Base-by-base conservation (phyloP, 2,888 invertebrate species). In the Platynereis dumerilii region DNA sequence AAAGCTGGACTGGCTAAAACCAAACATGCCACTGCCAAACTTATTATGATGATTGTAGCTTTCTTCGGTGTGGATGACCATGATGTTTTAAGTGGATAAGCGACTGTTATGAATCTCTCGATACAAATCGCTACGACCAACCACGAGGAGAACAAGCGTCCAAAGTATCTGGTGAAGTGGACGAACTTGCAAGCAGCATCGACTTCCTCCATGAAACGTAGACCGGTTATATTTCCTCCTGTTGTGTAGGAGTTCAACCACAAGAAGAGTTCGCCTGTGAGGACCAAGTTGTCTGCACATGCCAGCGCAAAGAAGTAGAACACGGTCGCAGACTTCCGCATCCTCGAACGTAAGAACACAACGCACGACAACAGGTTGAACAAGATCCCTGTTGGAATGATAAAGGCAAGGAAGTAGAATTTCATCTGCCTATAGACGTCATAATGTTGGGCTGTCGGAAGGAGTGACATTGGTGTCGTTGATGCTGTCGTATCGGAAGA, bases 381-480 rank as follows among this genome's bases (percentile, higher is more conserved):
- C 7, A 54, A 26, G 29, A 61, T 34, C n/a, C 61, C 61, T 20
- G 39, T 34, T n/a, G 61, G 61, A 10, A 61, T 61, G 61, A 61
- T 61, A 39, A 61, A 39, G 24, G 55, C 61, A 10, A 54, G 54
- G 54, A 53, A 42, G 29, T 52, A 61, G 54, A 61, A 61, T 54
- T 61, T 61, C 2, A 61, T 53, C 34, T 61, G 42, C 39, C 61
- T n/a, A 29, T 28, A 53, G 15, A 44, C 3, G 20, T 61, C 54
- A 24, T 22, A 61, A 28, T 61, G 52, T 34, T 34, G 7, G 5
- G 34, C 7, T 7, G 34, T 34, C 12, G 34, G 34, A 5, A 7
- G 34, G 5, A 12, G 34, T 34, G 12, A 5, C 34, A 34, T 34
- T 12, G 34, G 34, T 7, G 34, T 34, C 5, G 34, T 34, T 5